Conservation (phyloP, 2,888 invertebrate genomes). For the Isoperla grammatica region DNA sequence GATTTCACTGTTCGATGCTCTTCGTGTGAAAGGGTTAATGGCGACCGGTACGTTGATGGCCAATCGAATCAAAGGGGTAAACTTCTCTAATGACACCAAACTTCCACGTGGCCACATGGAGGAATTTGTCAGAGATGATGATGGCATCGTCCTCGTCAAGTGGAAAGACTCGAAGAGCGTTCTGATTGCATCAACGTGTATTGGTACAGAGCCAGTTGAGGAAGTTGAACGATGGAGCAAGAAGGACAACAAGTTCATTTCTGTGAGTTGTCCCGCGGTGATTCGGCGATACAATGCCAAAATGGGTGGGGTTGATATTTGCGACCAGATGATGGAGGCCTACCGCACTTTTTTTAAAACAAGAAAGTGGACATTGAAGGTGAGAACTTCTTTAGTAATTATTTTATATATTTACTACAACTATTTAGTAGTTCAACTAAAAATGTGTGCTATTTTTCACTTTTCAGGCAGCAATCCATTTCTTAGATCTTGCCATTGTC, state of each 20-base stretch:
- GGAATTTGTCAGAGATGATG: slow-evolving; percentile 31
- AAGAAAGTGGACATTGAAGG: slow-evolving; percentile 37
- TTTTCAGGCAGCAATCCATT: slow-evolving; percentile 31
- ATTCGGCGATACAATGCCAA: slow-evolving; percentile 36
- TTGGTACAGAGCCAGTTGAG: slow-evolving; percentile 33
- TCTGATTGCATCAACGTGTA: slow-evolving; percentile 34
- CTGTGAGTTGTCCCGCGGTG: slow-evolving; percentile 34
- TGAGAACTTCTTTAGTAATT: slow-evolving; percentile 8
- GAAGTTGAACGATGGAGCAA: slow-evolving; percentile 31
- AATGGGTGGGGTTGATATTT: slow-evolving; percentile 37
- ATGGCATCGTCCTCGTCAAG: slow-evolving; percentile 34
- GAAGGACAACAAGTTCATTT: slow-evolving; percentile 24
- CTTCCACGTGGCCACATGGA: slow-evolving; percentile 34
- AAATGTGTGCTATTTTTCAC: too few species aligned
- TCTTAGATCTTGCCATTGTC: slow-evolving; percentile 31
- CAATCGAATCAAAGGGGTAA: slow-evolving; percentile 27
- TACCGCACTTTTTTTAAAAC: slow-evolving; percentile 36
- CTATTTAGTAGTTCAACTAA: too few species aligned
- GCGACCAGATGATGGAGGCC: slow-evolving; percentile 36
- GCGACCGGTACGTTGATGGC: slow-evolving; percentile 32
- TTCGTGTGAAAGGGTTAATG: neutral
- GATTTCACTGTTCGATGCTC: neutral
- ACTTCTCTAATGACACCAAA: slow-evolving; percentile 33
- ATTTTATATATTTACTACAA: too few species aligned
- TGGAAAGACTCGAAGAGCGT: slow-evolving; percentile 36